Percentiles rank a stretch among this genome's conserved stretches.
phyloP scores from a whole-genome alignment of 2,797 vertebrate genomes.

The Dipus sagitta region DNA sequence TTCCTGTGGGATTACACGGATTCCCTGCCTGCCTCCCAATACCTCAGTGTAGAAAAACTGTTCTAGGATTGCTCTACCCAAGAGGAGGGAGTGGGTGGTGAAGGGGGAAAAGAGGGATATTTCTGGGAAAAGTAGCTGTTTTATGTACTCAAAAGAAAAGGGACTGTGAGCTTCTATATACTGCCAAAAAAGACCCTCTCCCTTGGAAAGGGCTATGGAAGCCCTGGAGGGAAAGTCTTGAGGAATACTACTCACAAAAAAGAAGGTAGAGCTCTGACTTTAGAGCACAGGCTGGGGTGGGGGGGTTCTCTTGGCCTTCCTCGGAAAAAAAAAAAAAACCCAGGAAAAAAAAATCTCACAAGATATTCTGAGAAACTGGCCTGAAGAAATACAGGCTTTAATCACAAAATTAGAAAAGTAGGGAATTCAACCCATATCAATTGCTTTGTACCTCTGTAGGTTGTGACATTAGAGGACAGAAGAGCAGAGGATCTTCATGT shows the following conservation, averaged over 20 bases:
- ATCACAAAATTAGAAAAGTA: neutral
- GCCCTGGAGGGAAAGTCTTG: constrained; percentile 32
- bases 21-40: constrained; percentile 68
- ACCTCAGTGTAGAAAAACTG: constrained; percentile 66
- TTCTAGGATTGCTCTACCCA: constrained; percentile 50
- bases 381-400: constrained; percentile 7
- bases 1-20: constrained; percentile 79
- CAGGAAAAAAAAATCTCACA: neutral
- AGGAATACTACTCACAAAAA: constrained; percentile 43
- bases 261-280: constrained; percentile 39
- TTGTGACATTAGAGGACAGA: neutral
- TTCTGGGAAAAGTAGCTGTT: constrained; percentile 41
- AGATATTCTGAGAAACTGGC: constrained; percentile 20
- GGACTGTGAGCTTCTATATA: neutral
- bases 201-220: constrained; percentile 44
- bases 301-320: constrained; percentile 37
- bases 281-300: neutral
- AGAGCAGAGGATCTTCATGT: constrained; percentile 39
- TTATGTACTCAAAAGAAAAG: neutral
- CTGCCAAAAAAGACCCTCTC: neutral
- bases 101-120: constrained; percentile 18
- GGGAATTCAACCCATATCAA: neutral
- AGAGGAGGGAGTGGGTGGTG: constrained; percentile 52
- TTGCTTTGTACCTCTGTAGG: neutral
- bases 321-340: constrained; percentile 26